These are phyloP conservation scores for Trimorus sp. DNA, from an alignment of 2,888 invertebrate genomes.

Conservation along the genomic window DNA sequence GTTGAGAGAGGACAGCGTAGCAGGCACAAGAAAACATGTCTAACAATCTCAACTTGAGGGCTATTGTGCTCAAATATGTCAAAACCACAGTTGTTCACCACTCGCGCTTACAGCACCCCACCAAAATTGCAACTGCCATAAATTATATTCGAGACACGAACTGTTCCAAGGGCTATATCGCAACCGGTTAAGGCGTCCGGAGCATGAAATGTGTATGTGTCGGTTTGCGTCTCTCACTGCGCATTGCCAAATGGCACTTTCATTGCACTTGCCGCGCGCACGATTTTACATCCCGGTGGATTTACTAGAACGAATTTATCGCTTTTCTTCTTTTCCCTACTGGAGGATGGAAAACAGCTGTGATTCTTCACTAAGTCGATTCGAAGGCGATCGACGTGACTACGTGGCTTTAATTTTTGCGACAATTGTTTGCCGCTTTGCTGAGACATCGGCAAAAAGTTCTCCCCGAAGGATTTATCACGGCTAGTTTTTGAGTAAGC, in stretches of 20 bases:
- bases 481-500: constrained; percentile 32
- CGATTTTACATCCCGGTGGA: constrained; percentile 73
- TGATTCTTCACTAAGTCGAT: constrained; percentile 60
- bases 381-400: constrained; percentile 60
- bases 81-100: too few species aligned
- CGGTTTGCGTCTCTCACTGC: too few species aligned
- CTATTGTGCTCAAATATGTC: too few species aligned
- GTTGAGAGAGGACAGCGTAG: too few species aligned
- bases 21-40: too few species aligned
- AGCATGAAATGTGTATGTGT: too few species aligned
- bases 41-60: too few species aligned
- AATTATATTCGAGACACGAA: too few species aligned
- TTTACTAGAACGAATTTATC: constrained; percentile 72
- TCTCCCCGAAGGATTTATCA: constrained; percentile 41
- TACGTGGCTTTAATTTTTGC: constrained; percentile 56
- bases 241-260: constrained; percentile 77
- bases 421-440: constrained; percentile 58
- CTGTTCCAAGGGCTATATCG: too few species aligned
- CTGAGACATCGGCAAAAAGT: constrained; percentile 46
- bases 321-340: constrained; percentile 71
- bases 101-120: too few species aligned
- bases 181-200: too few species aligned
- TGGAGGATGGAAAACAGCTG: constrained; percentile 61
- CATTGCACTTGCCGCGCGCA: constrained; percentile 75
- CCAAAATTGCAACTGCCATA: too few species aligned